Evolutionary conservation across 2,888 invertebrate genomes (phyloP), one percentile per base, ranked within the genome.

Genomic region (Cephus runcator): DNA sequence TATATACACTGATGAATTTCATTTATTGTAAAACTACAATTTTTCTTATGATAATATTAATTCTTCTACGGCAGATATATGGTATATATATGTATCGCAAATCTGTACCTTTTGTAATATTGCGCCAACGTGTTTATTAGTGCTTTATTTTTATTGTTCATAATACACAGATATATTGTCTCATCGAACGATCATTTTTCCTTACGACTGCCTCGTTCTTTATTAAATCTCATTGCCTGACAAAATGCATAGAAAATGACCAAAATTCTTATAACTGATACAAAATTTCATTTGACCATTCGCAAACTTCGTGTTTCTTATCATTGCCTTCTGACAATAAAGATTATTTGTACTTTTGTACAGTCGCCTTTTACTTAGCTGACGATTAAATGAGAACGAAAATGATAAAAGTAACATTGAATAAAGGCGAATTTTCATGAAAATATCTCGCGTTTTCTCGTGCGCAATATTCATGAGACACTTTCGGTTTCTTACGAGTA

Each of bases 331-430:
- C 81, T 56, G 89, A 89, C 89, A 90, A 90, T 90, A 89, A 90
- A 86, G 81, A 82, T 88, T 85, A 79, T 89, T 88, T 88, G 85
- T 89, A 89, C 86, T 86, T 87, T 88, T 88, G 83, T 86, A 86
- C 77, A 81, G 75, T 86, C 85, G 80, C 85, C 84, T 83, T 86
- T 88, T 85, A 83, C 82, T 86, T 85, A 83, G 82, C 83, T 79
- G 78, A 79, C 81, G 75, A 75, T 12, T 75, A 78, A 68, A 56
- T 56, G 33, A 76, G 30, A 33, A 31, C 34, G 69, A 31, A 69
- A 76, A 73, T 40, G 36, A 76, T 34, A 74, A 73, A 79, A 75
- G 76, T 68, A 76, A 78, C 73, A 73, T 12, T 56, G 77, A 68
- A 76, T 73, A 76, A 76, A 80, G 80, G 77, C 73, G 80, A 81